phyloP scores from a whole-genome alignment of 2,888 invertebrate genomes.

The Anarsia innoxiella region DNA sequence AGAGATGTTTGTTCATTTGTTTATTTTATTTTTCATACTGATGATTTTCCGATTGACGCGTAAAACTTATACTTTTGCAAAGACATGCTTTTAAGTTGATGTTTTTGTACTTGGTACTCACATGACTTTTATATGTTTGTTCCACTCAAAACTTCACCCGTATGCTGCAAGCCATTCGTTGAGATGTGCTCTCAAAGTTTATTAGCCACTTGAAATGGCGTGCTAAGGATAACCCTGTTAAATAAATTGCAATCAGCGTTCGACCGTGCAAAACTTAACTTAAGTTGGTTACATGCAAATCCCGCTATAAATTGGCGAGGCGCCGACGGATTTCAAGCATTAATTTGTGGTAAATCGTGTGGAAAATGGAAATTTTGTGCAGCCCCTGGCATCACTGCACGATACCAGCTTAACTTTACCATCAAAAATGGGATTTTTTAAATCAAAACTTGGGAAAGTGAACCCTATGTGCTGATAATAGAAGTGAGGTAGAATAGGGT shows the following conservation, averaged over 20 bases:
- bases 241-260: conserved; percentile 37
- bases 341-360: conserved; percentile 72
- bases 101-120: too few species aligned
- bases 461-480: conserved; percentile 23
- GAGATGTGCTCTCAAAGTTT: too few species aligned
- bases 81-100: conserved; percentile 31
- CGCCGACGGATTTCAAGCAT: conserved; percentile 64
- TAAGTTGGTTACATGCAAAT: conserved; percentile 58
- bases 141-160: conserved; percentile 10
- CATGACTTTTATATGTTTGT: too few species aligned
- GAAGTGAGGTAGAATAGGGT: conserved; percentile 18
- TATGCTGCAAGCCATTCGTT: too few species aligned
- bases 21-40: too few species aligned
- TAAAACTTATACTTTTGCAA: too few species aligned
- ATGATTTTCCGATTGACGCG: too few species aligned
- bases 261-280: conserved; percentile 40
- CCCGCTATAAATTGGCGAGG: conserved; percentile 62
- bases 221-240: conserved; percentile 18
- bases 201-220: conserved; percentile 1
- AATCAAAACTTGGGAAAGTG: conserved; percentile 17
- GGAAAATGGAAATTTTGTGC: conserved; percentile 75
- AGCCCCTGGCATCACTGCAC: conserved; percentile 50
- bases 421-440: conserved; percentile 17
- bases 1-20: too few species aligned
- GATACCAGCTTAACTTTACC: conserved; percentile 33